phyloP scores from a whole-genome alignment of 2,113 vertebrate genomes.

The Acinonyx jubatus region DNA sequence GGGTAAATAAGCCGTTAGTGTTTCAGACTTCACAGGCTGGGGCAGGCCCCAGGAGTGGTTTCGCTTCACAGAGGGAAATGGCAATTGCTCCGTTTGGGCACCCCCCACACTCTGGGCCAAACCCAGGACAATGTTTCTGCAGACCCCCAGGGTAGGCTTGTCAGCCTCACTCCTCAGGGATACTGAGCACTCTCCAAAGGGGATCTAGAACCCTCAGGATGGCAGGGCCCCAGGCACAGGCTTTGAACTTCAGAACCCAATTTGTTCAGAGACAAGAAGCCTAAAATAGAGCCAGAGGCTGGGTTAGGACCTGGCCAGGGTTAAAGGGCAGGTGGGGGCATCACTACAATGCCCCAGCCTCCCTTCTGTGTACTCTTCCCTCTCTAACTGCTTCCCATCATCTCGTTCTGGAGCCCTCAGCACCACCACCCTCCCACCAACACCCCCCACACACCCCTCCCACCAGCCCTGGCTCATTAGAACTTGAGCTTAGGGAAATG shows the following conservation, averaged over 20 bases:
- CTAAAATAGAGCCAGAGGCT: background rate
- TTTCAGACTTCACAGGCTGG: slow-evolving; percentile 14
- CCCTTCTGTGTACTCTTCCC: too few relatives aligned
- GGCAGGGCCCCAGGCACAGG: background rate
- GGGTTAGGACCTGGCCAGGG: background rate
- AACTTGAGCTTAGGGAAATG: background rate
- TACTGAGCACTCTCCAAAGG: background rate
- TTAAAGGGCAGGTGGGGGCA: accelerated
- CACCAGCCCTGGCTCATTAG: background rate
- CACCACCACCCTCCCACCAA: background rate
- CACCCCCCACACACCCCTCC: background rate
- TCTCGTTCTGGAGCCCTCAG: background rate
- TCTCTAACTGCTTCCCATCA: background rate
- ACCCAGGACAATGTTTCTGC: background rate
- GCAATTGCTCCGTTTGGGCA: background rate
- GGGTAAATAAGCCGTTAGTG: background rate
- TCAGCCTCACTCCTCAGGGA: background rate
- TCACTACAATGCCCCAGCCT: background rate
- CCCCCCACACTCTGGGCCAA: background rate
- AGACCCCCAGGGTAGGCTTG: background rate
- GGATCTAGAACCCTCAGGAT: background rate
- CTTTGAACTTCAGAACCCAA: background rate
- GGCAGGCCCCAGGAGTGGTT: background rate
- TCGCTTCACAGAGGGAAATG: background rate
- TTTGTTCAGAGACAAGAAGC: background rate